Base-by-base conservation (phyloP, 2,113 vertebrate species). In the Paramormyrops kingsleyae region DNA sequence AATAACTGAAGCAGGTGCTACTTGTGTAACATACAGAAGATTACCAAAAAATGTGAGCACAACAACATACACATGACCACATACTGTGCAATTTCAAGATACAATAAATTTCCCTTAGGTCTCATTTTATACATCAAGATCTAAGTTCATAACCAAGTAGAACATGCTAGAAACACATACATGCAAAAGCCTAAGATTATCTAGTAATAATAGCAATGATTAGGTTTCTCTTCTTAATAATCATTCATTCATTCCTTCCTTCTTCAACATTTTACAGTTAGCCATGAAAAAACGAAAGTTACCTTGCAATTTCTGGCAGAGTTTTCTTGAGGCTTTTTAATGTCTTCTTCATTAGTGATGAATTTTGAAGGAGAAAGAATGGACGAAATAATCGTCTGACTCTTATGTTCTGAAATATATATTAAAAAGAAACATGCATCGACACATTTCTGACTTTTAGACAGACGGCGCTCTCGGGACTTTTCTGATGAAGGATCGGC, bases 331-430 rank as follows among this genome's bases (percentile, higher is more conserved):
- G 96, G 83, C 99, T 98, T 93, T 99, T 99, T 46, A 99, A 94
- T 0, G 98, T 99, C 94, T 99, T 99, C 93, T 99, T 99, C 98
- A 99, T 99, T 92, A 99, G 95, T 2, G 99, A 98, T 1, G 99
- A 99, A 93, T 99, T 98, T 94, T 99, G 98, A 87, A 99, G 96
- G 52, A 99, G 97, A 93, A 99, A 99, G 93, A 99, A 99, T 0
- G 99, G 98, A 0, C 99, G 97, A 9, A 99, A 91, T 8, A 98
- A 92, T 90, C 98, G 95, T 70, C 99, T 96, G 3, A 99, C 88
- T 88, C 98, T 96, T 89, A 98, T 62, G 27, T 9, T 92, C 99
- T 99, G 90, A 0, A 90, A 93, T 88, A 0, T 49, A 85, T 47
- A 17, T 90, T 5, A 84, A 56, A 17, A 35, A 52, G 5, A 21